Conservation (phyloP, 2,113 vertebrate genomes). For the Aptenodytes patagonicus region DNA sequence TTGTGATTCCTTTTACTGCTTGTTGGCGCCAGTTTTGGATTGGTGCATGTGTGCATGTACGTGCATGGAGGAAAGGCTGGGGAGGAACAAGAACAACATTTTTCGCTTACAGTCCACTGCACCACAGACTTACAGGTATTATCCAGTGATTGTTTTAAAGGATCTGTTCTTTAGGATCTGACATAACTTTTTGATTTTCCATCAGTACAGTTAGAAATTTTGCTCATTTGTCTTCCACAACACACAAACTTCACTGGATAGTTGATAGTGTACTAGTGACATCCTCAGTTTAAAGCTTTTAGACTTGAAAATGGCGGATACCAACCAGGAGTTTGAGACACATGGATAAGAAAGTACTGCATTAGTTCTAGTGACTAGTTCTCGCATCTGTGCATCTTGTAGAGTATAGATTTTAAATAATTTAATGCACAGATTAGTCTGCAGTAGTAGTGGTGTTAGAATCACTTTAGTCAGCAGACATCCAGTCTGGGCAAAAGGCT, state of each 20-base stretch:
- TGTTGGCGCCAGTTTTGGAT: not conserved
- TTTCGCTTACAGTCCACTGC: not conserved
- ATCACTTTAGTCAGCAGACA: slow-evolving; percentile 63
- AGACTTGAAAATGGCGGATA: not conserved
- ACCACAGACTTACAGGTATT: not conserved
- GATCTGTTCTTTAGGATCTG: not conserved
- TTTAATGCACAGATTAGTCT: slow-evolving; percentile 36
- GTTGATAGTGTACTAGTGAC: not conserved
- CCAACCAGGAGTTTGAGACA: not conserved
- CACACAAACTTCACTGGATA: not conserved
- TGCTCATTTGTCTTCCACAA: not conserved
- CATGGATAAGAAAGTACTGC: not conserved
- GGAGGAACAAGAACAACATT: not conserved
- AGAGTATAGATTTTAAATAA: slow-evolving; percentile 60
- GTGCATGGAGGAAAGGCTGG: not conserved
- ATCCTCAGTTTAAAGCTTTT: not conserved
- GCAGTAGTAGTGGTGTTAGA: slow-evolving; percentile 35
- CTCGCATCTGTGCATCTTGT: slow-evolving; percentile 2
- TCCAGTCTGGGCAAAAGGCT: slow-evolving; percentile 54
- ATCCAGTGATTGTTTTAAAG: not conserved
- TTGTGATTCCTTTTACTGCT: not conserved
- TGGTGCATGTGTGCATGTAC: not conserved
- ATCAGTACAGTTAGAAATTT: not conserved
- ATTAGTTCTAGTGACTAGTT: slow-evolving; percentile 6
- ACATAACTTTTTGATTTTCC: not conserved